Evolutionary conservation across 2,888 invertebrate species (phyloP), one percentile per base, ranked within the genome.

Genomic region (Parnassius mnemosyne): DNA sequence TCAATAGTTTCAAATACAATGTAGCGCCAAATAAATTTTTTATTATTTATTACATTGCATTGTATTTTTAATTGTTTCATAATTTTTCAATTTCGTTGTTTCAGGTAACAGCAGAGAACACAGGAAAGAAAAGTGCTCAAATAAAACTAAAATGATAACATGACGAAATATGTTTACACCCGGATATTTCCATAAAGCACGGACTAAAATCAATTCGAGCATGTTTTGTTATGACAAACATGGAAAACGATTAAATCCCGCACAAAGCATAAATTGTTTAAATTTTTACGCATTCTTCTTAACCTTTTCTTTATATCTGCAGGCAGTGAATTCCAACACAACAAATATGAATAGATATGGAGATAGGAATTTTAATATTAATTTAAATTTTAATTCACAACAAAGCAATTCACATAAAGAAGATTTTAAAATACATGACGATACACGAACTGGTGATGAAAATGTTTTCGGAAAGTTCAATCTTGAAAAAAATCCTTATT

Each of bases 161-260:
- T 88, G 89, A 89, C 81, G 81, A 82, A 89, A 84, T 80, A 89
- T 89, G 87, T 71, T 74, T 74, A 78, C 75, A 68, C 72, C 71
- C 70, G 78, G 73, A 72, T 76, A 77, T 69, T 76, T 77, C 75
- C 80, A 78, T 72, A 81, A 74, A 69, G 75, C 77, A 71, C 74
- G 80, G 73, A 83, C 80, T 77, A 80, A 80, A 75, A 67, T 73
- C 73, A 67, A 76, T 69, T 68, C 72, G 79, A 85, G 80, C 71
- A 86, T 89, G 86, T 78, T 72, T 78, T 74, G 77, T 69, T 71
- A 77, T 81, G 81, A 67, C 61, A 71, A 69, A 65, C 66, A 57
- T 63, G 64, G 64, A 63, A 75, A 68, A 70, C 67, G 66, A 67
- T 74, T 71, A 68, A 68, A 66, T 66, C 67, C 70, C 68, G 68